Conservation (phyloP, 1,140 invertebrate species). For the Theocolax elegans region DNA sequence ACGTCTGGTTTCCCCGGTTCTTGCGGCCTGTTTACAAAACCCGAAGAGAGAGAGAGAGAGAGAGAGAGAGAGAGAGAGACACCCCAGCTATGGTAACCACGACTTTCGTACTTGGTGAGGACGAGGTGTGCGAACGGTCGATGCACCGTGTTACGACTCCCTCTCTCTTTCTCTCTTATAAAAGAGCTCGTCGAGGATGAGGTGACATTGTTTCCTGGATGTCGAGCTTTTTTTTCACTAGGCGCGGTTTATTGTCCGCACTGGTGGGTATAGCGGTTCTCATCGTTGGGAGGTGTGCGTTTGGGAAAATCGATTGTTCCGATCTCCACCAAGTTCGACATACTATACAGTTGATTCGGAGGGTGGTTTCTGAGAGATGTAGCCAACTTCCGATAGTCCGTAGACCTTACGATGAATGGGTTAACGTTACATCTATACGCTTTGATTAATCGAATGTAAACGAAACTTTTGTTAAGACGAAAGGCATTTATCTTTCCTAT, state of each 20-base stretch:
- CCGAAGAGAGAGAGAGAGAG: constrained; percentile 13
- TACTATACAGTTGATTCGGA: no score
- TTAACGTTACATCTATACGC: no score
- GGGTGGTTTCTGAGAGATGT: no score
- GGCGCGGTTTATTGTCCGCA: neutral
- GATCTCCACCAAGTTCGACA: no score
- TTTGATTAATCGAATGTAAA: no score
- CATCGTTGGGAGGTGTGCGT: neutral
- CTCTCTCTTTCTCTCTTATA: neutral
- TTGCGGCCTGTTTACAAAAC: constrained; percentile 35
- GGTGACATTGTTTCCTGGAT: constrained; percentile 39
- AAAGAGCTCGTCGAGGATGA: neutral
- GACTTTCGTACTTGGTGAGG: constrained; percentile 40
- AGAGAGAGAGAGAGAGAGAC: neutral
- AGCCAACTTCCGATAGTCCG: no score
- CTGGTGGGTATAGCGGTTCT: constrained; percentile 12
- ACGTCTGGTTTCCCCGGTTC: constrained; percentile 38
- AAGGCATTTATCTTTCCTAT: no score
- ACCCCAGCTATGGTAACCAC: constrained; percentile 31
- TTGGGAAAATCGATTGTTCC: no score
- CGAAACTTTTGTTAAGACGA: no score
- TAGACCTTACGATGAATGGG: no score
- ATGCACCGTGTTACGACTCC: constrained; percentile 29
- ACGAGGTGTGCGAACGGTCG: constrained; percentile 30
- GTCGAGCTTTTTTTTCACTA: neutral